A percentile compares a stretch with the other conserved stretches of the same genome.
These are phyloP conservation scores for Ciconia boyciana DNA, from an alignment of 2,113 vertebrate species.

Conservation along the genomic window DNA sequence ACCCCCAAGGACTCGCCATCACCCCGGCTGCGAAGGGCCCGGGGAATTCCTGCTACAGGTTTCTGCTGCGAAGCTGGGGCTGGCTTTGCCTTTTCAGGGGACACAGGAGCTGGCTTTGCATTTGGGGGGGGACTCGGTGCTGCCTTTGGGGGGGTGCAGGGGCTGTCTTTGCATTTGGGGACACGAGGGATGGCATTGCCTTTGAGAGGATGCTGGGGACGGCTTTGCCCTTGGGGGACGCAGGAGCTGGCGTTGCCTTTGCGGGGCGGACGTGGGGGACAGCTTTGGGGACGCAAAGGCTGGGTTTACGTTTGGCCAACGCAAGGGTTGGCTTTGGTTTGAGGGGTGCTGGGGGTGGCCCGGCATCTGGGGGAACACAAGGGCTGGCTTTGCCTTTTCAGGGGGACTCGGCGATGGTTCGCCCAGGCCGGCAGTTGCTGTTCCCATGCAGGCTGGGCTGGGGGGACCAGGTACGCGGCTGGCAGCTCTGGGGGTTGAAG, in stretches of 20 bases:
- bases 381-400: fast-evolving
- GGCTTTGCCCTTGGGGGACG: too few relatives aligned
- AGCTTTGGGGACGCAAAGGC: neutral
- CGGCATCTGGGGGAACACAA: fast-evolving
- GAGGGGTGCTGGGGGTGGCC: neutral
- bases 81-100: neutral
- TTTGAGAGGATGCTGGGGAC: neutral
- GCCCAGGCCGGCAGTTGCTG: fast-evolving
- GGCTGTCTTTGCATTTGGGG: fast-evolving
- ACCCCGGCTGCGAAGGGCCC: fast-evolving
- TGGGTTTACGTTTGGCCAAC: neutral
- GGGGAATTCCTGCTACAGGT: neutral
- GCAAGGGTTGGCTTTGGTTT: fast-evolving
- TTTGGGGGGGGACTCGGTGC: neutral
- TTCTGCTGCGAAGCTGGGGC: fast-evolving
- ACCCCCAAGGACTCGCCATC: neutral
- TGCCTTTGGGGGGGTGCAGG: neutral
- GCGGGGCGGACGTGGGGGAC: fast-evolving
- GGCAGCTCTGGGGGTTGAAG: neutral
- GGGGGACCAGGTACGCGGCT: fast-evolving
- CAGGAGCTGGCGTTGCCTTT: fast-evolving
- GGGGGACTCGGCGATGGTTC: fast-evolving
- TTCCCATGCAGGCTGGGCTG: neutral
- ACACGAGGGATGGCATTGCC: fast-evolving
- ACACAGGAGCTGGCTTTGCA: neutral